phyloP scores from a whole-genome alignment of 2,888 invertebrate species.

The Eupithecia inturbata region DNA sequence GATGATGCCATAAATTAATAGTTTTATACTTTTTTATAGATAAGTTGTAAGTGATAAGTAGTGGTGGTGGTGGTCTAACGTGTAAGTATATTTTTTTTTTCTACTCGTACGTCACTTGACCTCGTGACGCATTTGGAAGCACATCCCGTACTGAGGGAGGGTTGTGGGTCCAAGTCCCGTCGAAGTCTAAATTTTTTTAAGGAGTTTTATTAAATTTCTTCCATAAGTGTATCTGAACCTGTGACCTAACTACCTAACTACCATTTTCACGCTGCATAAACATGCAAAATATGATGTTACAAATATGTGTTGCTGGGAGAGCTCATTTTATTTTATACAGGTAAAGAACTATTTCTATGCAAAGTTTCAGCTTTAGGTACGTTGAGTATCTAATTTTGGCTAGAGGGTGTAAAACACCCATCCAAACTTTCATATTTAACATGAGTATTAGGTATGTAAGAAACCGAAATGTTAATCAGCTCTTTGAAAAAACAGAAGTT shows the following conservation, averaged over 20 bases:
- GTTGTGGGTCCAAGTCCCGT: too few relatives aligned
- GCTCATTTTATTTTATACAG: background rate
- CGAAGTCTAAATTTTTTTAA: too few relatives aligned
- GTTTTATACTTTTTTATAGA: background rate
- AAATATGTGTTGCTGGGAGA: too few relatives aligned
- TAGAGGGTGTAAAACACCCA: background rate
- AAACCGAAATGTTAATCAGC: background rate
- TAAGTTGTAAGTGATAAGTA: background rate
- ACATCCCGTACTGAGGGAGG: too few relatives aligned
- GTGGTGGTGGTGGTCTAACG: background rate
- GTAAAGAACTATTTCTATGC: background rate
- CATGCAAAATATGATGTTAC: background rate
- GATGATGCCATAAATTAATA: background rate
- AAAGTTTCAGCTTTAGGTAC: background rate
- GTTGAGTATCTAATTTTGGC: background rate
- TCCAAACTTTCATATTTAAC: background rate
- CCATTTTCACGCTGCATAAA: background rate
- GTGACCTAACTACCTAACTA: too few relatives aligned
- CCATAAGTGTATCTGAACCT: too few relatives aligned
- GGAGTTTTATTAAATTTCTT: too few relatives aligned
- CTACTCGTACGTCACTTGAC: too few relatives aligned
- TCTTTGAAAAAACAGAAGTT: background rate
- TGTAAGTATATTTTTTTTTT: background rate
- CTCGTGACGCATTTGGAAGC: too few relatives aligned
- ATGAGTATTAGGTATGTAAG: background rate